Conservation (phyloP, 2,113 vertebrate species). For the Zosterops hypoxanthus region DNA sequence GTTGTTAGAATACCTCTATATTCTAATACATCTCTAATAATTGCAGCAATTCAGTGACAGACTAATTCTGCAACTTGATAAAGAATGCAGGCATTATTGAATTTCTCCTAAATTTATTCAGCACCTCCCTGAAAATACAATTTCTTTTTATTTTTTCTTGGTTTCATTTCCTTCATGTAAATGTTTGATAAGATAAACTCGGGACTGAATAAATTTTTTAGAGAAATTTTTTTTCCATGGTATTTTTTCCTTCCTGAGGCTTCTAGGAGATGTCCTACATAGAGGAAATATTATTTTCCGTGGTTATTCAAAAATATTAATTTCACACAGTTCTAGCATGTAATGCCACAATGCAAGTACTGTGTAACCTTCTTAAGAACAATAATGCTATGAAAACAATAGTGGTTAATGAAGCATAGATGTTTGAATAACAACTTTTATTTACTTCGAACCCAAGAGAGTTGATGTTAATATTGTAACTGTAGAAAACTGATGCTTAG, state of each 20-base stretch:
- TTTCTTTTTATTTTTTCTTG: accelerated
- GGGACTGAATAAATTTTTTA: background rate
- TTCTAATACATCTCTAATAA: background rate
- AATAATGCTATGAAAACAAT: background rate
- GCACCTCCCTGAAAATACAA: background rate
- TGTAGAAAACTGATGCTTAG: background rate
- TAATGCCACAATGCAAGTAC: background rate
- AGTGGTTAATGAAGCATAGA: background rate
- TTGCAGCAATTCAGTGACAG: background rate
- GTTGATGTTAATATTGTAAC: background rate
- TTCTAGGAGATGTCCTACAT: background rate
- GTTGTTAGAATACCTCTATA: background rate
- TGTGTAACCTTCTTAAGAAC: background rate
- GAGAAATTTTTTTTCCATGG: accelerated
- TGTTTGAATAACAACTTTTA: background rate
- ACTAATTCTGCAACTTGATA: background rate
- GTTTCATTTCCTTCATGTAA: background rate
- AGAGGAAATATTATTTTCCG: background rate
- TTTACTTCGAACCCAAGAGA: background rate
- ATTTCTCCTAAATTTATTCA: background rate
- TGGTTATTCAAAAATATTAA: background rate
- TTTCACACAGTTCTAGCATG: background rate
- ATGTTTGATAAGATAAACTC: background rate
- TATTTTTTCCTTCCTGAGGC: background rate
- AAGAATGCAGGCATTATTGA: background rate